Evolutionary conservation across 1,140 invertebrate genomes (phyloP).

Genomic region (Nylanderia fulva): DNA sequence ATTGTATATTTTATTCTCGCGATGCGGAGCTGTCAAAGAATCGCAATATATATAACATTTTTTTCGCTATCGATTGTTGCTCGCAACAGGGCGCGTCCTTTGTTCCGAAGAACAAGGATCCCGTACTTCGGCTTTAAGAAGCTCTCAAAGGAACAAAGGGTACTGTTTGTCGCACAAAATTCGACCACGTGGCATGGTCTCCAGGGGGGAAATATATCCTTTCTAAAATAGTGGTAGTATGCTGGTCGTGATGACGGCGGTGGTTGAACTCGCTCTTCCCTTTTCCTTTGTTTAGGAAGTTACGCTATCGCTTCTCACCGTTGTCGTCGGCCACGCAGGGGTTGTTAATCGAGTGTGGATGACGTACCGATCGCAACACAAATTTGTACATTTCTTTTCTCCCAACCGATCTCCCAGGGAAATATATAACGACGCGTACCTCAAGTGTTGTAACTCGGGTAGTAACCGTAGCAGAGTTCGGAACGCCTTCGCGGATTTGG

Average conservation of each 20-base stretch:
- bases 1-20: background rate
- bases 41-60: slow-evolving; percentile 43
- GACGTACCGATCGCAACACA: slow-evolving; percentile 30
- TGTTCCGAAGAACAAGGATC: slow-evolving; percentile 15
- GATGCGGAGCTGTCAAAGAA: background rate
- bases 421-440: background rate
- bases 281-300: slow-evolving; percentile 55
- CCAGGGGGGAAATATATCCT: slow-evolving; percentile 10
- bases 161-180: slow-evolving; percentile 53
- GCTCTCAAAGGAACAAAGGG: slow-evolving; percentile 31
- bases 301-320: slow-evolving; percentile 50
- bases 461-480: background rate
- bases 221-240: background rate
- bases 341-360: slow-evolving; percentile 63
- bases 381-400: slow-evolving; percentile 11
- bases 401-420: background rate
- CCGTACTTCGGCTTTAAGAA: slow-evolving; percentile 56
- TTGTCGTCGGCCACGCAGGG: slow-evolving; percentile 4
- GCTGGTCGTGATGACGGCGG: background rate
- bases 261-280: slow-evolving; percentile 29
- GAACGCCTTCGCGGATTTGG: background rate
- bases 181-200: slow-evolving; percentile 44
- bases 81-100: slow-evolving; percentile 1
- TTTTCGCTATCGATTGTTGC: slow-evolving; percentile 8
- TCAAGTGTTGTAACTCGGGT: background rate